These are phyloP conservation scores for Pseudomugil gertrudae DNA, from an alignment of 2,797 vertebrate genomes.

Conservation along the genomic window DNA sequence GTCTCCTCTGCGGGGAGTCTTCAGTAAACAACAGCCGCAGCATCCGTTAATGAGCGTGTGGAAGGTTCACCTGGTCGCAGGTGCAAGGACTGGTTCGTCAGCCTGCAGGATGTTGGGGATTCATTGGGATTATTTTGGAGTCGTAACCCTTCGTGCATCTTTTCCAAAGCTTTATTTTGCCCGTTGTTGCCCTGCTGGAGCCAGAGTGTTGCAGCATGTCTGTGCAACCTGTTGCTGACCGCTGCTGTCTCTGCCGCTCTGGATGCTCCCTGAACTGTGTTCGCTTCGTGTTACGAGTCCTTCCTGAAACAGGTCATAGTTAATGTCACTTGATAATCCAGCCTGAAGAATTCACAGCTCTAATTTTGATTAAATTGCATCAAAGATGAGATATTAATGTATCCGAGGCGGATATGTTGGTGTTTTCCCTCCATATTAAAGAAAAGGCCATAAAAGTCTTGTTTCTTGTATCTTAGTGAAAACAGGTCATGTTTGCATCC, in stretches of 20 bases:
- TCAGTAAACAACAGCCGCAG: constrained; percentile 68
- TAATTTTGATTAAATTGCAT: constrained; percentile 32
- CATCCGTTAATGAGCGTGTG: constrained; percentile 51
- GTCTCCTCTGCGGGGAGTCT: constrained; percentile 73
- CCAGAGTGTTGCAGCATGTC: constrained; percentile 28
- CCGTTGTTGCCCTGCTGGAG: constrained; percentile 33
- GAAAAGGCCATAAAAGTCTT: neutral
- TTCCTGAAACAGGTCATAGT: constrained; percentile 15
- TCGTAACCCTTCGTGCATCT: neutral
- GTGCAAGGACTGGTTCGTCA: constrained; percentile 50
- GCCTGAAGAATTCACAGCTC: constrained; percentile 12
- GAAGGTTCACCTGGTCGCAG: constrained; percentile 66
- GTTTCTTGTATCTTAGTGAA: neutral
- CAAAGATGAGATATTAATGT: constrained; percentile 7
- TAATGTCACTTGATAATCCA: neutral
- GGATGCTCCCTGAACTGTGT: neutral
- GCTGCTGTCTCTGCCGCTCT: neutral
- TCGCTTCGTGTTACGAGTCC: constrained; percentile 2
- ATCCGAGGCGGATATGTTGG: constrained; percentile 1
- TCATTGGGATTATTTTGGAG: constrained; percentile 5
- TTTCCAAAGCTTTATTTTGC: neutral
- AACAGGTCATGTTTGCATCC: neutral
- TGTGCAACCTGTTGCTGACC: neutral
- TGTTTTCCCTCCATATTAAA: neutral
- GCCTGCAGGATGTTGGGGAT: constrained; percentile 21